Evolutionary conservation across 2,888 invertebrate genomes (phyloP).

Genomic region (Hyposoter didymator): DNA sequence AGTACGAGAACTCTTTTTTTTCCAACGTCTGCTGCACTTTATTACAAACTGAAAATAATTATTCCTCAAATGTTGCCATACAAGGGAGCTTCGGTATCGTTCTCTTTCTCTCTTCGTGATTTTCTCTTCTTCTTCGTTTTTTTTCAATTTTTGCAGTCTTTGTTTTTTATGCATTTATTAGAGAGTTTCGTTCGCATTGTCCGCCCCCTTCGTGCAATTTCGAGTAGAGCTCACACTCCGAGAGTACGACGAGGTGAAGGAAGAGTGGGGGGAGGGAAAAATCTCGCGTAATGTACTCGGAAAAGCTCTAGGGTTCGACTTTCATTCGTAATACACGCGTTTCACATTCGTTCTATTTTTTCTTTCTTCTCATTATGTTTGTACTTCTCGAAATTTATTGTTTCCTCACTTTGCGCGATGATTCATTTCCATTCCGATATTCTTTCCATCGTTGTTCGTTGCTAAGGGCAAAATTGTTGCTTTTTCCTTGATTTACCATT

Average conservation of each 20-base stretch:
- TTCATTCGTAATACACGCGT: conserved; percentile 35
- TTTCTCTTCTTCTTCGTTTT: conserved; percentile 13
- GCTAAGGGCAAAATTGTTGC: neutral
- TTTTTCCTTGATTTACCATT: neutral
- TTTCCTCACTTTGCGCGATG: conserved; percentile 25
- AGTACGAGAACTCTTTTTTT: conserved; percentile 31
- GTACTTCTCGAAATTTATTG: conserved; percentile 22
- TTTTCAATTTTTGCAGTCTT: conserved; percentile 12
- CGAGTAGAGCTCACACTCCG: conserved; percentile 46
- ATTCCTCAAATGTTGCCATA: conserved; percentile 63
- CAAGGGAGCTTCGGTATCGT: conserved; percentile 12
- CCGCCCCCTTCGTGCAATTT: conserved; percentile 38
- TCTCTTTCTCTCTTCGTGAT: neutral
- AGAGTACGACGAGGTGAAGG: conserved; percentile 9
- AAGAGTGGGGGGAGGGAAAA: neutral
- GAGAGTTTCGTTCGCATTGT: conserved; percentile 42
- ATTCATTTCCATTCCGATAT: conserved; percentile 40
- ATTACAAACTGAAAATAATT: conserved; percentile 70
- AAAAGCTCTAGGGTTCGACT: conserved; percentile 56
- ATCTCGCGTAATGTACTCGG: conserved; percentile 45
- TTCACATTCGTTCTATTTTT: conserved; percentile 7
- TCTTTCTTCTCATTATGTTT: neutral
- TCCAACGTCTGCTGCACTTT: conserved; percentile 43
- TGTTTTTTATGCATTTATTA: conserved; percentile 56
- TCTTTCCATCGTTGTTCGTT: conserved; percentile 25